These are phyloP conservation scores for Endotricha flammealis DNA, from an alignment of 2,888 invertebrate genomes.

Conservation along the genomic window DNA sequence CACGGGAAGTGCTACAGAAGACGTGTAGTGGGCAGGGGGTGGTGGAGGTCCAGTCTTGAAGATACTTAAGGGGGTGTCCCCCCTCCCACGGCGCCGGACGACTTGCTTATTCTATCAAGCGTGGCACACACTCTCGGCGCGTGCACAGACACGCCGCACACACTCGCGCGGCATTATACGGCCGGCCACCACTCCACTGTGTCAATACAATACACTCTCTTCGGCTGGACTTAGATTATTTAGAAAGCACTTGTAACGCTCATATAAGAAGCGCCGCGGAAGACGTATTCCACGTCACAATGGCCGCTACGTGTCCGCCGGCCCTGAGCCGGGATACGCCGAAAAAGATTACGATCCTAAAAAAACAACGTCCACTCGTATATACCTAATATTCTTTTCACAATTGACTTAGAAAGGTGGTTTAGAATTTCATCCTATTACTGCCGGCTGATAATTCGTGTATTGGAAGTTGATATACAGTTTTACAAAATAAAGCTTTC, in stretches of 20 bases:
- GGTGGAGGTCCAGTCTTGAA: slow-evolving; percentile 74
- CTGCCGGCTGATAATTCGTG: slow-evolving; percentile 7
- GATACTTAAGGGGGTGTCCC: slow-evolving; percentile 61
- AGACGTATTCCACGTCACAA: slow-evolving; percentile 75
- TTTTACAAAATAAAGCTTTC: too few species aligned
- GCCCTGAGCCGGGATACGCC: slow-evolving; percentile 65
- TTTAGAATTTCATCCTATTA: slow-evolving; percentile 33
- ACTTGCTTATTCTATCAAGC: slow-evolving; percentile 79
- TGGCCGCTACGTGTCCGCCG: slow-evolving; percentile 74
- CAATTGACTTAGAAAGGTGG: slow-evolving; percentile 53
- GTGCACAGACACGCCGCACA: slow-evolving; percentile 49
- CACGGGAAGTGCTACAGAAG: slow-evolving; percentile 71
- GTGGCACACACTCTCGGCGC: slow-evolving; percentile 53
- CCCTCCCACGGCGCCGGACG: slow-evolving; percentile 61
- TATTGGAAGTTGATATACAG: slow-evolving; percentile 4
- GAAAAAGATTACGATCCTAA: slow-evolving; percentile 76
- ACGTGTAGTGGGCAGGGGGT: slow-evolving; percentile 70
- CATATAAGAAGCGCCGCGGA: slow-evolving; percentile 77
- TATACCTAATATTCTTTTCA: slow-evolving; percentile 63
- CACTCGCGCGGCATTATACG: slow-evolving; percentile 65
- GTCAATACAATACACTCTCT: slow-evolving; percentile 80
- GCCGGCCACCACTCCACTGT: slow-evolving; percentile 78
- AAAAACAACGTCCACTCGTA: slow-evolving; percentile 71
- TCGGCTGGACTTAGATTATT: slow-evolving; percentile 79
- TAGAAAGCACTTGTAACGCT: slow-evolving; percentile 80